A percentile compares a stretch with the other conserved stretches of the same genome.
Evolutionary conservation across 2,888 invertebrate genomes (phyloP).

Genomic region (Axea sp.): DNA sequence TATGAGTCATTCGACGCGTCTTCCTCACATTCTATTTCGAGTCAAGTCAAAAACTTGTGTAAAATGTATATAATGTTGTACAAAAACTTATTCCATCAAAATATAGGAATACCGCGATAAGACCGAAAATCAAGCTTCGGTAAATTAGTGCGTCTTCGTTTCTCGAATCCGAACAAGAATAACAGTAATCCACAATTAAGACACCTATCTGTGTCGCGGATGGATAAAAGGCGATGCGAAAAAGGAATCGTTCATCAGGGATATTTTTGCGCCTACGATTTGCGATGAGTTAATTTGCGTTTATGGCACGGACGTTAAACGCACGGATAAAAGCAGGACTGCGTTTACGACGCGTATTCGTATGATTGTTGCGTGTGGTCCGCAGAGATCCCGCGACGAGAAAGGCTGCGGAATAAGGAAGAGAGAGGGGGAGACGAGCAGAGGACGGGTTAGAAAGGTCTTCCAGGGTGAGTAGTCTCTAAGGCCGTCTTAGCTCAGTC

Average conservation of each 20-base stretch:
- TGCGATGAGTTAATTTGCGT: conserved; percentile 42
- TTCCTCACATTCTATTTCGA: background rate
- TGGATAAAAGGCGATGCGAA: conserved; percentile 5
- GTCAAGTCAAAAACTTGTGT: no score
- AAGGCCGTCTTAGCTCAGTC: conserved; percentile 48
- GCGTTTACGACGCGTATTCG: conserved; percentile 26
- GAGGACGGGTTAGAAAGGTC: conserved; percentile 61
- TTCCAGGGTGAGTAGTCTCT: conserved; percentile 47
- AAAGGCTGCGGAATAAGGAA: conserved; percentile 15
- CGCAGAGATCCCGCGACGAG: conserved; percentile 14
- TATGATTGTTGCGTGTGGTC: conserved; percentile 51
- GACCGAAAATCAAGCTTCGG: no score
- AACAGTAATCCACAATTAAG: conserved; percentile 14
- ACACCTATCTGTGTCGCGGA: background rate
- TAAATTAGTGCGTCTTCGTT: background rate
- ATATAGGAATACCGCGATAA: conserved; percentile 5
- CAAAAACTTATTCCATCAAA: conserved; percentile 14
- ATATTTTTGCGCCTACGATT: conserved; percentile 3
- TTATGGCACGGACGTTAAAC: conserved; percentile 18
- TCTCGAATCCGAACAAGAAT: conserved; percentile 17
- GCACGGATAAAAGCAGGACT: conserved; percentile 13
- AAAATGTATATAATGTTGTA: conserved; percentile 2
- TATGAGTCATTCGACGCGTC: no score
- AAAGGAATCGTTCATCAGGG: conserved; percentile 1
- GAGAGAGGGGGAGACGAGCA: conserved; percentile 17